Evolutionary conservation across 2,888 invertebrate species (phyloP), one percentile per base, ranked within the genome.

Genomic region (Cephalotes varians): DNA sequence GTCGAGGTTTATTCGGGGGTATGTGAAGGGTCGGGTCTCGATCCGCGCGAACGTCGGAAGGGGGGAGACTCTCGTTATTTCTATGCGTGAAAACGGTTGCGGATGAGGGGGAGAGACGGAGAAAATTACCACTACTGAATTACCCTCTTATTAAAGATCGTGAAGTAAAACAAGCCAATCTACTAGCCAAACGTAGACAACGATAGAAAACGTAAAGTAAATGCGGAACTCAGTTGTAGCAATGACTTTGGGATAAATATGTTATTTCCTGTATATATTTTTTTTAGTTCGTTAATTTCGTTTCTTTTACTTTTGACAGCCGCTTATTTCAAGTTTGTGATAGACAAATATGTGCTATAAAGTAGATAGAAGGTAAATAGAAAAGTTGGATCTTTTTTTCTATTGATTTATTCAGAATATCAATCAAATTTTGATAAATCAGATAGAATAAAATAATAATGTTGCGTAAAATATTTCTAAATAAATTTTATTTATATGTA

Each of bases 101-200:
- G 1, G 34, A 18, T n/a, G 49, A 34, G n/a, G 12, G 28, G 7
- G 47, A 28, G 4, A 12, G 67, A 67, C n/a, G 49, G 34, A 21
- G 31, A 28, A 65, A 65, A 65, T 65, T 65, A 28, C 10, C 64
- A 28, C 28, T 18, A 28, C 64, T 28, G 10, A 25, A 44, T 65
- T 65, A 18, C 44, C 64, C 28, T 4, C 44, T 44, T 44, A 65
- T 65, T 47, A 65, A 47, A 44, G 64, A 54, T 37, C 54, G 3
- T n/a, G 40, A 58, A 15, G 21, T 44, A 72, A 72, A 73, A 76
- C 47, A 25, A 51, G 37, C 62, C n/a, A 28, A 65, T 65, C 64
- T 65, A 44, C 28, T 25, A n/a, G 37, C 4, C 34, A 1, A 44
- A 72, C 10, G 25, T 54, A 7, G 28, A 56, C 58, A 31, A 40